Evolutionary conservation across 2,888 invertebrate species (phyloP), one percentile per base, ranked within the genome.

Genomic region (Salpingus planirostris): DNA sequence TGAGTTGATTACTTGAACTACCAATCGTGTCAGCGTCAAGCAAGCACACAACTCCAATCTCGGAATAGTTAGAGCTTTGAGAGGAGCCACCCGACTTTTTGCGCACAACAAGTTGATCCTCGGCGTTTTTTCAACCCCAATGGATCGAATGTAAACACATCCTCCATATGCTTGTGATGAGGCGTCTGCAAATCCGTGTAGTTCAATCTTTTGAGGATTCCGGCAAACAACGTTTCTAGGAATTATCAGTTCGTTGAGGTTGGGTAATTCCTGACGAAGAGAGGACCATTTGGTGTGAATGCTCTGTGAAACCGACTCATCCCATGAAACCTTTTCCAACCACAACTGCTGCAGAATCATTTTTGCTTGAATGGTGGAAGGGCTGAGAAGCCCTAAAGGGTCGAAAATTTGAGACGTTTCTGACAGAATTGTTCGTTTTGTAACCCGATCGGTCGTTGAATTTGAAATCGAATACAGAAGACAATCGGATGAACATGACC

Each of bases 121-220:
- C 8, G 8, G 6, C 6, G 6, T 18, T 18, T 8, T 8, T 18
- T 6, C 6, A 7, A 8, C 6, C 6, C 8, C 18, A 8, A 18
- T 18, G 8, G 6, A 7, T 18, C 18, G 6, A 7, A 8, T 8
- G 18, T 18, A 18, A 7, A 18, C 18, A 18, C 18, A 18, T 6
- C 6, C 18, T 7, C 18, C 6, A 18, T 18, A 18, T 6, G 18
- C 18, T 6, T 7, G 18, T 8, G 6, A 6, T 7, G 6, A 7
- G 6, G 18, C 18, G 8, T 18, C 18, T 18, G 18, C 7, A 24
- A 24, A 24, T 8, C 24, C 24, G 24, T 24, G 24, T 24, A 24
- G 10, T 24, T 24, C 24, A 24, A 24, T 24, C 8, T 5, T 5
- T 10, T 8, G 8, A 8, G 24, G 10, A 10, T 8, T 24, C 10